Percentiles rank a stretch among this genome's conserved stretches.
Evolutionary conservation across 2,888 invertebrate species (phyloP).

Genomic region (Cyclophora punctaria): DNA sequence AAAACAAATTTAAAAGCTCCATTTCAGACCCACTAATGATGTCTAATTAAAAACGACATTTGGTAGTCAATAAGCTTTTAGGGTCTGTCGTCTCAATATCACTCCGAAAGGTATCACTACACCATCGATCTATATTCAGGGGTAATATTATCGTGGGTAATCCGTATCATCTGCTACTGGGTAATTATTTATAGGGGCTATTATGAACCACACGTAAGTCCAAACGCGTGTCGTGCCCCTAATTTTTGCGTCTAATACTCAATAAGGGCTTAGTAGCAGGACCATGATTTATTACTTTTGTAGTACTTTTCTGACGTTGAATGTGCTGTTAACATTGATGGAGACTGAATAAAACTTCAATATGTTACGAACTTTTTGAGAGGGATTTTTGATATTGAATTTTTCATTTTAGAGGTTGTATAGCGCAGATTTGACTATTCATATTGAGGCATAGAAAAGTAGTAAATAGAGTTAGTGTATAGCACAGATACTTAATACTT

Average conservation of each 20-base stretch:
- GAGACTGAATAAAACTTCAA: too few species aligned
- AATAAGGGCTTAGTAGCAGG: constrained; percentile 54
- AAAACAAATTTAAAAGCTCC: background rate
- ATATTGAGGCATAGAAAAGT: too few species aligned
- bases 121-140: constrained; percentile 40
- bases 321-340: too few species aligned
- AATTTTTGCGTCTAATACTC: constrained; percentile 66
- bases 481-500: too few species aligned
- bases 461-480: too few species aligned
- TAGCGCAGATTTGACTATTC: too few species aligned
- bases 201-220: constrained; percentile 52
- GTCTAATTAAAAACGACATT: constrained; percentile 22
- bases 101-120: constrained; percentile 12
- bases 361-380: too few species aligned
- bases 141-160: constrained; percentile 43
- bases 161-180: constrained; percentile 72
- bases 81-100: constrained; percentile 8
- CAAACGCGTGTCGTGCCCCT: constrained; percentile 58
- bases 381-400: too few species aligned
- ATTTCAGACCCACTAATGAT: constrained; percentile 4
- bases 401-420: too few species aligned
- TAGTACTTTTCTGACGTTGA: background rate
- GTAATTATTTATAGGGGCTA: constrained; percentile 70
- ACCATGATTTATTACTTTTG: constrained; percentile 21
- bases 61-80: constrained; percentile 14